Conservation (phyloP, 2,888 invertebrate genomes). For the Erebia aethiops region DNA sequence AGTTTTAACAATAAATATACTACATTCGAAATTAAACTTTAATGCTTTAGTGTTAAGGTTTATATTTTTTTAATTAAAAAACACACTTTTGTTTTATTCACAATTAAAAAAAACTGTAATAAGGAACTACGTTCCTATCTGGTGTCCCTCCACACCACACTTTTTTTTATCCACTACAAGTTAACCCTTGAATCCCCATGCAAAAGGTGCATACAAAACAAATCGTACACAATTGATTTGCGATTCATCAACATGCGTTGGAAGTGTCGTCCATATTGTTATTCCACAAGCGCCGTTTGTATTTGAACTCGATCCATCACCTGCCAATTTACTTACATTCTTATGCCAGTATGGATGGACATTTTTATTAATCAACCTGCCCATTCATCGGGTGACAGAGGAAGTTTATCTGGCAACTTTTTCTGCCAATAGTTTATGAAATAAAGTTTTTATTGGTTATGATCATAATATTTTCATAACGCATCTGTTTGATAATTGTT, state of each 20-base stretch:
- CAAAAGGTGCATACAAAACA: slow-evolving; percentile 40
- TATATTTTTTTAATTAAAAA: too few relatives aligned
- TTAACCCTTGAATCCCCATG: slow-evolving; percentile 9
- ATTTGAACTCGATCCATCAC: slow-evolving; percentile 44
- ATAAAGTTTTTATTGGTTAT: slow-evolving; percentile 14
- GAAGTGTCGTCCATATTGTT: slow-evolving; percentile 34
- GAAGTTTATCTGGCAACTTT: slow-evolving; percentile 33
- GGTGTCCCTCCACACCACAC: too few relatives aligned
- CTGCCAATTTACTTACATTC: slow-evolving; percentile 46
- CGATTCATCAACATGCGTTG: slow-evolving; percentile 41
- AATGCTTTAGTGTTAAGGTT: too few relatives aligned
- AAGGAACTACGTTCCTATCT: too few relatives aligned
- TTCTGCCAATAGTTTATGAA: slow-evolving; percentile 29
- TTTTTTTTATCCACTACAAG: too few relatives aligned
- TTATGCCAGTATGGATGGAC: slow-evolving; percentile 42
- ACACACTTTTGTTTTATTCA: too few relatives aligned
- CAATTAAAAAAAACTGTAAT: too few relatives aligned
- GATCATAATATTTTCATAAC: background rate
- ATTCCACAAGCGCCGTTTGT: slow-evolving; percentile 39
- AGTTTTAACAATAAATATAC: too few relatives aligned
- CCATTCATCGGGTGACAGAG: slow-evolving; percentile 35
- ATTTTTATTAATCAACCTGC: slow-evolving; percentile 43
- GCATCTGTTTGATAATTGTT: too few relatives aligned
- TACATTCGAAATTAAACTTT: too few relatives aligned
- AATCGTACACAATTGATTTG: slow-evolving; percentile 32